phyloP scores from a whole-genome alignment of 2,888 invertebrate genomes.

The Eurytoma adleriae region DNA sequence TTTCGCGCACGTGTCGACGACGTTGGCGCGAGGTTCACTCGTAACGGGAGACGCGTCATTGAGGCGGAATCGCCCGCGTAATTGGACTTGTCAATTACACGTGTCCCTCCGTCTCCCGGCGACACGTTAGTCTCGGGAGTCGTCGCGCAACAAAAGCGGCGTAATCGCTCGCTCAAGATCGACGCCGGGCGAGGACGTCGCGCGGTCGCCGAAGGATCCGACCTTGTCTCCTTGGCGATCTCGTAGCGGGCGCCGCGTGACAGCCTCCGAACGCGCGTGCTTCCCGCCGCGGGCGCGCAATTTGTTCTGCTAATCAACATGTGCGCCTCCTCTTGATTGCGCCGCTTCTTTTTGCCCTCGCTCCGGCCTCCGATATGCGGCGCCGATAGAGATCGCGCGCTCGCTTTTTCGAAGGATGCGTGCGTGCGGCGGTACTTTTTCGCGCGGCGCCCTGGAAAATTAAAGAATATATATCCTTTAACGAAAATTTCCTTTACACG shows the following conservation, averaged over 20 bases:
- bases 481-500: too few relatives aligned
- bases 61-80: constrained; percentile 60
- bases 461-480: too few relatives aligned
- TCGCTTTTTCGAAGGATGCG: too few relatives aligned
- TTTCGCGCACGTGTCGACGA: constrained; percentile 16
- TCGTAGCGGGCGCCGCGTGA: constrained; percentile 42
- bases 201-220: constrained; percentile 52
- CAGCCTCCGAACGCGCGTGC: background rate
- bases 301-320: constrained; percentile 1
- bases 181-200: constrained; percentile 57
- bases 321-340: background rate
- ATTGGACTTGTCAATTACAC: constrained; percentile 62
- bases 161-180: constrained; percentile 61
- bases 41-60: constrained; percentile 63
- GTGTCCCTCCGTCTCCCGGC: constrained; percentile 1
- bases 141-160: constrained; percentile 29
- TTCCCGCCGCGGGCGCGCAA: background rate
- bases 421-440: too few relatives aligned
- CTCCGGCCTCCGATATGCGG: background rate
- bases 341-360: background rate
- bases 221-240: constrained; percentile 56
- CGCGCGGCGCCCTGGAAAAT: too few relatives aligned
- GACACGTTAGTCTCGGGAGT: constrained; percentile 3
- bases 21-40: constrained; percentile 28
- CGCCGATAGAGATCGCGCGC: too few relatives aligned